Evolutionary conservation across 2,888 invertebrate genomes (phyloP).

Genomic region (Drosophila fungiperda): DNA sequence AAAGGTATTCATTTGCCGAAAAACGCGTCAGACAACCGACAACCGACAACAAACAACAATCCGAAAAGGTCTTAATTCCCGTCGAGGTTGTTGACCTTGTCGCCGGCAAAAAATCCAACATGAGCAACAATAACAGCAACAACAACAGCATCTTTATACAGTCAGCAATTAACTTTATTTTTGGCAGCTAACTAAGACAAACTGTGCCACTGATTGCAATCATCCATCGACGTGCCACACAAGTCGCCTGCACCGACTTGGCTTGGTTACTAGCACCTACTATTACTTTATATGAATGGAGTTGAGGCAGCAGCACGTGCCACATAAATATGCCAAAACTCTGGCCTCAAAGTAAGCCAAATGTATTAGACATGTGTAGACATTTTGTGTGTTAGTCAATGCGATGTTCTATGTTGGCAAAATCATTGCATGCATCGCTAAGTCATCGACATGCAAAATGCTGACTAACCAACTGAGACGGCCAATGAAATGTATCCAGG

Average conservation of each 20-base stretch:
- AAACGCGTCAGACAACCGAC: conserved; percentile 6
- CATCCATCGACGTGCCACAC: conserved; percentile 59
- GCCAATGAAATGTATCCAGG: conserved; percentile 64
- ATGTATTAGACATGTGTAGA: conserved; percentile 9
- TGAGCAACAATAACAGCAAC: neutral
- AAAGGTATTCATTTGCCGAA: conserved; percentile 57
- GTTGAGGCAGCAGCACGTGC: conserved; percentile 44
- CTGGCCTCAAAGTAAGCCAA: conserved; percentile 20
- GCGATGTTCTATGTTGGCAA: conserved; percentile 37
- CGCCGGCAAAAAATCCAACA: conserved; percentile 34
- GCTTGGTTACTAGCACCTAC: neutral
- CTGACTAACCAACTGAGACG: conserved; percentile 70
- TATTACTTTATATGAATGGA: conserved; percentile 22
- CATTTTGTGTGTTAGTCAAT: conserved; percentile 25
- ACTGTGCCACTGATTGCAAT: conserved; percentile 73
- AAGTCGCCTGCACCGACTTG: conserved; percentile 43
- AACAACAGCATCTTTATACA: conserved; percentile 14
- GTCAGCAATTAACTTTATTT: conserved; percentile 75
- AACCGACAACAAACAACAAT: conserved; percentile 15
- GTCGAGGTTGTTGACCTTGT: conserved; percentile 70
- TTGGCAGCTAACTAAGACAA: conserved; percentile 73
- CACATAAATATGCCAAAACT: conserved; percentile 20
- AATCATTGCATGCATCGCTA: conserved; percentile 45
- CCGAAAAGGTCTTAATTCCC: conserved; percentile 64
- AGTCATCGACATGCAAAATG: conserved; percentile 60